Percentiles rank a stretch among this genome's conserved stretches.
phyloP scores from a whole-genome alignment of 2,797 vertebrate genomes.

The Vultur gryphus region DNA sequence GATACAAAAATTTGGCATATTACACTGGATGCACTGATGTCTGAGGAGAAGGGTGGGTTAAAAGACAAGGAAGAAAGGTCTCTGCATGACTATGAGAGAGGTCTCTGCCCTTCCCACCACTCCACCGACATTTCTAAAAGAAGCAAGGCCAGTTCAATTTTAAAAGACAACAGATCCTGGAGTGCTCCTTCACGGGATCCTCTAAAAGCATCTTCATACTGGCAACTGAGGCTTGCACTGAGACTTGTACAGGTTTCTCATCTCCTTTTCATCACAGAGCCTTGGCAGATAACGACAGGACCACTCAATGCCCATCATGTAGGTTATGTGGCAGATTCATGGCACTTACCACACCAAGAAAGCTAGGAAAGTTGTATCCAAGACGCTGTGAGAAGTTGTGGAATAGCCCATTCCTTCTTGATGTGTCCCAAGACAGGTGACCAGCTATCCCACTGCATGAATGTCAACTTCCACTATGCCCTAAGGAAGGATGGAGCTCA shows the following conservation, averaged over 20 bases:
- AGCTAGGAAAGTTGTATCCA: neutral
- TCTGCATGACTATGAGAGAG: neutral
- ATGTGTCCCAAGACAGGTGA: neutral
- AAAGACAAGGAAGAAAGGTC: neutral
- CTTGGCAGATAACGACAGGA: neutral
- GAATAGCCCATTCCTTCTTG: neutral
- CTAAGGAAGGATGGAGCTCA: neutral
- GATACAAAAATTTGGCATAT: neutral
- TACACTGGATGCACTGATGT: neutral
- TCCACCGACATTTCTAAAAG: neutral
- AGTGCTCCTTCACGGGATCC: neutral
- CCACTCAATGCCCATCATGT: neutral
- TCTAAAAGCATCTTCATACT: neutral
- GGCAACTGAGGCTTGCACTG: neutral
- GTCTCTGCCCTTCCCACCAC: neutral
- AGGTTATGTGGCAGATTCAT: neutral
- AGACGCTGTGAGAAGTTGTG: neutral
- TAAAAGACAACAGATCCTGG: neutral
- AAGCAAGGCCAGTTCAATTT: neutral
- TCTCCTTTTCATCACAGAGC: neutral
- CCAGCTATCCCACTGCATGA: neutral
- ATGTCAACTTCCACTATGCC: rapidly evolving
- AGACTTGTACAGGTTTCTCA: neutral
- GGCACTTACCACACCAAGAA: neutral
- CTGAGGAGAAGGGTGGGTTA: neutral